Evolutionary conservation across 2,797 vertebrate species (phyloP), one percentile per base, ranked within the genome.

Genomic region (Eurystomus glaucurus): DNA sequence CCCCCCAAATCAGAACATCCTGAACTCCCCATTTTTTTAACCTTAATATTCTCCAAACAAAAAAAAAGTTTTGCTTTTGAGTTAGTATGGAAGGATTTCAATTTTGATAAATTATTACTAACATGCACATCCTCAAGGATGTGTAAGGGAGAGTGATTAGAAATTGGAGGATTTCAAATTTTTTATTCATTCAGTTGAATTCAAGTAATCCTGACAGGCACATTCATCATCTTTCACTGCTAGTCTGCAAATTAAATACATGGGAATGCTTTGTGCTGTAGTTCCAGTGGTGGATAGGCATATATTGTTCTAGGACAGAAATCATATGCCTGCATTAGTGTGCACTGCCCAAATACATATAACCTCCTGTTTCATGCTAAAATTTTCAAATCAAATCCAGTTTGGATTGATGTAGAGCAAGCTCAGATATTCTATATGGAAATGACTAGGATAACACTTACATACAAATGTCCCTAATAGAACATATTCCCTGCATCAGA

Each of bases 101-200:
- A 14, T 51, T 46, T 64, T 83, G 26, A 83, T 64, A 76, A 89
- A 76, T 68, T 79, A 25, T 14, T 72, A 26, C 29, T 15, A 72
- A 29, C 26, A 58, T 11, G 35, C 3, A 33, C 7, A 78, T 87
- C 25, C 25, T 90, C 20, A 66, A 95, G 35, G 39, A 86, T 92
- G 20, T 69, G 76, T 66, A 1, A 0, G 35, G 29, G 6, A 19
- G 1, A 0, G 0, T 29, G 35, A 74, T 60, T 87, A 86, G 74
- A 86, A 93, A 78, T 21, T 0, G 0, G 12, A 87, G 57, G 3
- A 48, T 77, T 93, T 92, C n/a, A 80, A 43, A 68, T 14, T 62
- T 54, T 77, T 74, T 71, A 46, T n/a, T 58, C 7, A 58, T 69
- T 70, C 33, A 43, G 23, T 51, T 77, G 66, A 78, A 89, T 78